Percentiles rank a stretch among this genome's conserved stretches.
Conservation (phyloP, 2,888 invertebrate species). For the Pyralis farinalis region DNA sequence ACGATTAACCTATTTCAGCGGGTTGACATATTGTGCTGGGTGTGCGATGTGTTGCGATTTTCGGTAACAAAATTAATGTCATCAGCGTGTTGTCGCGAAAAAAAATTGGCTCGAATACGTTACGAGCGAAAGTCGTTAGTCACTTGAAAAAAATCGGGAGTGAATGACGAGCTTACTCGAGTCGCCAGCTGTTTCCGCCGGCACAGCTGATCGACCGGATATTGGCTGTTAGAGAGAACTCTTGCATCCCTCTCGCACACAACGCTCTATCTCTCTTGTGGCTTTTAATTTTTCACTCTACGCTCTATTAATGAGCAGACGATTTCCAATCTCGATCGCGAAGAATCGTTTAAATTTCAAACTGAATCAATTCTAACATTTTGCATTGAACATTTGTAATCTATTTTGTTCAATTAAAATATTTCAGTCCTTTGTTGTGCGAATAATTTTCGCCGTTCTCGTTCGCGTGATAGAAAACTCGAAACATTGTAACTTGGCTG, state of each 20-base stretch:
- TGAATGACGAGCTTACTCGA: conserved; percentile 56
- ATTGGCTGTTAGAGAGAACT: conserved; percentile 66
- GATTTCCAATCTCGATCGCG: conserved; percentile 10
- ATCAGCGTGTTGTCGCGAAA: conserved; percentile 39
- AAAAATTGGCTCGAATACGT: conserved; percentile 43
- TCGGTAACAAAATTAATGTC: no score
- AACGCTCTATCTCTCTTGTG: conserved; percentile 33
- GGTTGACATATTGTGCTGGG: no score
- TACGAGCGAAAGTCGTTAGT: conserved; percentile 49
- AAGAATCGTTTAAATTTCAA: conserved; percentile 16
- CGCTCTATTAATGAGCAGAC: conserved; percentile 47
- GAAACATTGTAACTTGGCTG: conserved; percentile 37
- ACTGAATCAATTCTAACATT: conserved; percentile 6
- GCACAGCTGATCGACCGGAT: conserved; percentile 78
- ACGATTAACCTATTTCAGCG: no score
- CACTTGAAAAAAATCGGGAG: conserved; percentile 52
- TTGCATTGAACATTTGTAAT: background rate
- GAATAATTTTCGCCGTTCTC: conserved; percentile 43
- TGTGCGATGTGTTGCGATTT: no score
- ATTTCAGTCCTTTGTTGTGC: conserved; percentile 27
- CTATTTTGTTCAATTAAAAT: conserved; percentile 18
- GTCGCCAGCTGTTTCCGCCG: conserved; percentile 73
- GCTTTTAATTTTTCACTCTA: conserved; percentile 56
- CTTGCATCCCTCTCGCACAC: conserved; percentile 39
- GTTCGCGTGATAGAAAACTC: conserved; percentile 53